Evolutionary conservation across 2,797 vertebrate species (phyloP), one percentile per base, ranked within the genome.

Genomic region (Hephaestus fuliginosus): DNA sequence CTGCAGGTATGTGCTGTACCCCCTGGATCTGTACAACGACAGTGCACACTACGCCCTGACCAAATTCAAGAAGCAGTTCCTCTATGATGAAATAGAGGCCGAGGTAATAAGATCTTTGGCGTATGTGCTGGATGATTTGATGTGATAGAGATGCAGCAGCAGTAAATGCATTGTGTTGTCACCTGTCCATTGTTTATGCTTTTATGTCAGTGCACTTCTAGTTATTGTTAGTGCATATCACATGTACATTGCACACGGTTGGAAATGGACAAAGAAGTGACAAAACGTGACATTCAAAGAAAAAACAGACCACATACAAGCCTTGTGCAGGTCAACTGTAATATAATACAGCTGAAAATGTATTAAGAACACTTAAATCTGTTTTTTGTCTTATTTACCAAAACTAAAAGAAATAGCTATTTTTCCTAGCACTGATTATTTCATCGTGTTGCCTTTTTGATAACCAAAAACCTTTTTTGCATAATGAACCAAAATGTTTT

Each of bases 11-110:
- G 98, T 99, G 79, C 95, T 99, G n/a, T 99, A 99, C 92, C 97
- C 98, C 12, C 92, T 99, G 96, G 98, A 99, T 85, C 92, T 99
- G 76, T 99, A 99, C 93, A 99, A 99, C 1, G 98, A 99, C 92
- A 99, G 98, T 0, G 98, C 98, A 52, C 97, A 99, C 95, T 99
- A 99, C 25, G 98, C 98, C 36, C 96, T 99, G 85, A 99, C 98
- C 84, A 98, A 96, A 86, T 99, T 99, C 95, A 99, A 97, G 95
- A 99, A 99, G 89, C 98, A 99, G 95, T 99, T 99, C 91, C 97
- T 99, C n/a, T 99, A 99, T 22, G 98, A 99, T 39, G 98, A 99
- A 83, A 99, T 99, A n/a, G 98, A 99, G 80, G 98, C 98, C 0
- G 98, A 99, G 97, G 98, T 99, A 96, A 92, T 36, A 0, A 71